phyloP scores from a whole-genome alignment of 2,113 vertebrate genomes.

The Dicentrarchus labrax region DNA sequence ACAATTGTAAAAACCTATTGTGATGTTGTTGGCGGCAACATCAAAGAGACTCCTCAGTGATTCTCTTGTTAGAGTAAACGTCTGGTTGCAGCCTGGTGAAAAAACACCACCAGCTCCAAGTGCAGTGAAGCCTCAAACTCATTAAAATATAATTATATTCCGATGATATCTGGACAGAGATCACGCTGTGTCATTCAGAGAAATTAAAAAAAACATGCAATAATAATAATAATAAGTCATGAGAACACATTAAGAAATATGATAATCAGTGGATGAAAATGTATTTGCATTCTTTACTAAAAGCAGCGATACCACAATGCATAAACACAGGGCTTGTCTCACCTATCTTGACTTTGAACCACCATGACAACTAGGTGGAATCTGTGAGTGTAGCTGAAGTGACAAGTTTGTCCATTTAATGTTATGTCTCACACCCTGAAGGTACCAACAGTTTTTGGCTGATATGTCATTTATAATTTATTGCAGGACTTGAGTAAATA shows the following conservation, averaged over 20 bases:
- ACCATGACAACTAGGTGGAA: neutral
- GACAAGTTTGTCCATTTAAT: neutral
- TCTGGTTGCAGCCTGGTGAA: conserved; percentile 1
- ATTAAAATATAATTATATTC: conserved; percentile 26
- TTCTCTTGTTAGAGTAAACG: conserved; percentile 6
- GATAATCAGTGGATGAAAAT: neutral
- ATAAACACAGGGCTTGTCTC: neutral
- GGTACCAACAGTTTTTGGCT: neutral
- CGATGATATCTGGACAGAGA: conserved; percentile 12
- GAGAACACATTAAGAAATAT: neutral
- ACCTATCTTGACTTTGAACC: conserved; percentile 19
- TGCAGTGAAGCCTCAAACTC: conserved; percentile 9
- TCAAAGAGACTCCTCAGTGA: conserved; percentile 18
- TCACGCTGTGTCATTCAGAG: neutral
- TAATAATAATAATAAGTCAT: neutral
- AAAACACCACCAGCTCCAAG: conserved; percentile 10
- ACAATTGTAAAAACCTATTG: neutral
- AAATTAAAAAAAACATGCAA: neutral
- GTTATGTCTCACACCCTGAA: conserved; percentile 7
- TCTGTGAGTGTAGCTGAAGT: neutral
- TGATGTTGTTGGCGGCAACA: conserved; percentile 4
- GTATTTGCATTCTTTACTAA: neutral
- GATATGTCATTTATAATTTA: neutral
- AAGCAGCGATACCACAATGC: neutral
- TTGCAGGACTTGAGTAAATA: neutral